A percentile compares a stretch with the other conserved stretches of the same genome.
phyloP scores from a whole-genome alignment of 1,140 invertebrate species.

The Bombus confusus region DNA sequence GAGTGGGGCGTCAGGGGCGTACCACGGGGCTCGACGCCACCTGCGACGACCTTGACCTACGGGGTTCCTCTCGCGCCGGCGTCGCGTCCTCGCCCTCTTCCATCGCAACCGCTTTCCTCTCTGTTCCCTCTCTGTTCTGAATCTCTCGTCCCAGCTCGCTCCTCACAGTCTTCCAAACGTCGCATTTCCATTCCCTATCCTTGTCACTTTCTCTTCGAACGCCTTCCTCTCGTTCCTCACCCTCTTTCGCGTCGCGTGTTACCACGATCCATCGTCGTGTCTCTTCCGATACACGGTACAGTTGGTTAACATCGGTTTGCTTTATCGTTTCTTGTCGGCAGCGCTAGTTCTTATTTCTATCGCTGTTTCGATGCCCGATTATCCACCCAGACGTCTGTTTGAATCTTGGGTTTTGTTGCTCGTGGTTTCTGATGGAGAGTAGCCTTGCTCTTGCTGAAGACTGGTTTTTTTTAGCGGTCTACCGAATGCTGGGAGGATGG shows the following conservation, averaged over 20 bases:
- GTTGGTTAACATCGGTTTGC: not conserved
- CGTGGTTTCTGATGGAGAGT: not conserved
- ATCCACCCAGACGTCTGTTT: not conserved
- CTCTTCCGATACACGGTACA: not conserved
- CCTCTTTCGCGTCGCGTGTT: not conserved
- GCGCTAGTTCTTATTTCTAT: not conserved
- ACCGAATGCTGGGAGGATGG: not conserved
- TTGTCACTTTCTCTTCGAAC: not conserved
- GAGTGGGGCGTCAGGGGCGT: constrained; percentile 68
- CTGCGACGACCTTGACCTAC: constrained; percentile 80
- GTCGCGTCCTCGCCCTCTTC: constrained; percentile 71
- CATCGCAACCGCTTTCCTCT: constrained; percentile 15
- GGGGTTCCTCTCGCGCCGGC: constrained; percentile 79
- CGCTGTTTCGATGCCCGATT: no score
- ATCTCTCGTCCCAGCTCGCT: not conserved
- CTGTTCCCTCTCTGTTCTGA: not conserved
- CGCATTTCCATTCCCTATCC: not conserved
- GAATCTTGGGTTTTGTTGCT: not conserved
- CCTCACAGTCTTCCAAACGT: fast-evolving
- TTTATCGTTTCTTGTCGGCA: not conserved
- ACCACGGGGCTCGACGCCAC: constrained; percentile 38
- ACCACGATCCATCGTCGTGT: no score
- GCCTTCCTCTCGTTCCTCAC: no score
- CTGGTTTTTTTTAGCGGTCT: not conserved
- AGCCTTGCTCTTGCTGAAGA: no score